Evolutionary conservation across 2,888 invertebrate species (phyloP), one percentile per base, ranked within the genome.

Genomic region (Phragmatobia fuliginosa): DNA sequence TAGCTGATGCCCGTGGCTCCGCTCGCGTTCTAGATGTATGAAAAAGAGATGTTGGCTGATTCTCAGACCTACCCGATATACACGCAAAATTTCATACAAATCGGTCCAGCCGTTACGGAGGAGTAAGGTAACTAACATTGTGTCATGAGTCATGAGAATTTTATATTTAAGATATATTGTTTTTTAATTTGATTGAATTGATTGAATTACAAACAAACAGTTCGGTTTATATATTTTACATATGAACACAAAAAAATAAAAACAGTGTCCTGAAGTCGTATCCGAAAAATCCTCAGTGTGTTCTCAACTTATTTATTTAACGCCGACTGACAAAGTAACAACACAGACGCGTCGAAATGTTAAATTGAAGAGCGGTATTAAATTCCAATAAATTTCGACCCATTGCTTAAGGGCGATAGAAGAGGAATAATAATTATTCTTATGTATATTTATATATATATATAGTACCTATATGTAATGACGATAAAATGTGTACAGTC

Each of bases 301-400:
- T 16, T 74, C 28, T 63, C 60, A 67, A 49, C 83, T 25, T 75
- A 78, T 73, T 65, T 77, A 68, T 78, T 89, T 88, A 85, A 88
- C 82, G 85, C 82, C 70, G 73, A 81, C 85, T 82, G 87, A 87
- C 90, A 89, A 87, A 85, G 88, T 88, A 87, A 87, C 86, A 87
- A 85, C 86, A 84, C 76, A 79, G 82, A 83, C 83, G 86, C 83
- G 86, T 83, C 78, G 85, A 86, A 87, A 86, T 84, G 87, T 85
- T 84, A 84, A 84, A 86, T 86, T 85, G 85, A 80, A 87, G 83
- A 75, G 79, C 76, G 79, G 79, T 82, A 86, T 87, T 86, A 88
- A 88, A 87, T 80, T 77, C 80, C 71, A 72, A 77, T 83, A 78
- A 77, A 76, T 73, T 78, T 71, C 75, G 66, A 75, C 66, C 71